phyloP scores from a whole-genome alignment of 2,113 vertebrate genomes.

The Pterophyllum scalare region DNA sequence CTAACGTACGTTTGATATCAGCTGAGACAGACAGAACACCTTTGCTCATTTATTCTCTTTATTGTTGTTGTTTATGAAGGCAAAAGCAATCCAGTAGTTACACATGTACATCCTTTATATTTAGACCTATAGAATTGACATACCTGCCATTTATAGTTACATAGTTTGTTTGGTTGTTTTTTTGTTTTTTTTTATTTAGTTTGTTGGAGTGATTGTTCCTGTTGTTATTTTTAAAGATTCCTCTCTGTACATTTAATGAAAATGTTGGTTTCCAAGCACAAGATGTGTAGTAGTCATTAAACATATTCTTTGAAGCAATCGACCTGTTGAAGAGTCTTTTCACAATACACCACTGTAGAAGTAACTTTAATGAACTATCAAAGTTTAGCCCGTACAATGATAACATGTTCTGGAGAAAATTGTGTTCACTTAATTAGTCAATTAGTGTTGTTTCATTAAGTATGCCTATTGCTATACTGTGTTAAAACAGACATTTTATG shows the following conservation, averaged over 20 bases:
- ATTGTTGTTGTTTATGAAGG: neutral
- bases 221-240: neutral
- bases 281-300: neutral
- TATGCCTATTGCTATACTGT: slow-evolving; percentile 20
- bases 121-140: neutral
- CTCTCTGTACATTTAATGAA: neutral
- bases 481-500: neutral
- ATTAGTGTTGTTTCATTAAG: neutral
- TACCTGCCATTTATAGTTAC: neutral
- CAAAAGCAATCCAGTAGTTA: neutral
- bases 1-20: neutral
- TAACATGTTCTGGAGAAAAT: neutral
- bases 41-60: neutral
- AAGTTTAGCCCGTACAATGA: neutral
- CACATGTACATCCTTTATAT: neutral
- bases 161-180: neutral
- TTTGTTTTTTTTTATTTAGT: neutral
- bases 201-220: neutral
- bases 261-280: slow-evolving; percentile 23
- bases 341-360: neutral
- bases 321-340: neutral
- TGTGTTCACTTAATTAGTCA: neutral
- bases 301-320: neutral
- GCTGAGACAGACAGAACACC: neutral
- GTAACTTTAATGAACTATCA: neutral